Evolutionary conservation across 2,888 invertebrate genomes (phyloP), one percentile per base, ranked within the genome.

Genomic region (Meganola albula): DNA sequence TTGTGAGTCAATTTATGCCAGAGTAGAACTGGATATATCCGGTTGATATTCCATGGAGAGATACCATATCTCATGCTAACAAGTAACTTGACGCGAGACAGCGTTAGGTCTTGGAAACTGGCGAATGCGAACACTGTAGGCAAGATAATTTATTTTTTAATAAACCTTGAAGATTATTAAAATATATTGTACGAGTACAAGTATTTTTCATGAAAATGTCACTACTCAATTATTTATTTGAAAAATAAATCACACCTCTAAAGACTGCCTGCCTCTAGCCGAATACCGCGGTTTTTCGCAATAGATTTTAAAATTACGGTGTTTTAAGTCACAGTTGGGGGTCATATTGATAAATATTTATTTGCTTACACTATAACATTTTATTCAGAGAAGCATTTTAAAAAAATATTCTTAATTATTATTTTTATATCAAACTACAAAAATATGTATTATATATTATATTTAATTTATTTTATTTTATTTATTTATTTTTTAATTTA

Each of bases 51-150:
- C 25, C 36, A 21, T 23, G 13, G 13, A 27, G 46, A 36, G 31
- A 35, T 24, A 27, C 30, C 53, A 34, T 40, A 26, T 52, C 33
- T 16, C 38, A 7, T 12, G 28, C 37, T 56, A 58, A 58, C 53
- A 51, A 56, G 59, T 35, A 48, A 58, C 50, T 27, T 9, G 58
- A 59, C 24, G 31, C 54, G 26, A 31, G 24, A 24, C 12, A 7
- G 3, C 25, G 16, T 1, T 12, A 23, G 10, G 20, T 20, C 20
- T 20, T n/a, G 4, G 20, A n/a, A n/a, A n/a, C n/a, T 20, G 7
- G 20, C 20, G 8, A 20, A 3, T 20, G n/a, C 20, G 20, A n/a
- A n/a, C 8, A n/a, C 20, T n/a, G 8, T 20, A 3, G 20, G n/a
- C n/a, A n/a, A n/a, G n/a, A n/a, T n/a, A n/a, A n/a, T n/a, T n/a